phyloP scores from a whole-genome alignment of 2,888 invertebrate genomes.

The Cosmia trapezina region DNA sequence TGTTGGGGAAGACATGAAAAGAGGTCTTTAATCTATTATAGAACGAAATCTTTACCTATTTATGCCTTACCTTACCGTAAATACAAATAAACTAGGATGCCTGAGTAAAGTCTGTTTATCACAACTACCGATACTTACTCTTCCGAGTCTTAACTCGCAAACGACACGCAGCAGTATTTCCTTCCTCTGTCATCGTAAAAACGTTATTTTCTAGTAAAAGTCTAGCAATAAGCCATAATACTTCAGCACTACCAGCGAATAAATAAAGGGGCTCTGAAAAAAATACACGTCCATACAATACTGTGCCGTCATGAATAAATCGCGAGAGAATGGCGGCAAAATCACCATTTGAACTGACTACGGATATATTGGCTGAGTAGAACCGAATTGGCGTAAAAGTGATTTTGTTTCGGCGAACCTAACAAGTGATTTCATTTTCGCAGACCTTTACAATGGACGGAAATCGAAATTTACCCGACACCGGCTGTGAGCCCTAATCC shows the following conservation, averaged over 20 bases:
- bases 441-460: constrained; percentile 81
- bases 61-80: neutral
- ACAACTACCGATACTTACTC: constrained; percentile 34
- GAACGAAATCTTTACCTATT: neutral
- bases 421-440: constrained; percentile 81
- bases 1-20: neutral
- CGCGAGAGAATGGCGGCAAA: constrained; percentile 63
- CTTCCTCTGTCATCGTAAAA: constrained; percentile 53
- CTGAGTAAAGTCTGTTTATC: constrained; percentile 32
- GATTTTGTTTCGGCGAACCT: constrained; percentile 79
- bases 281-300: constrained; percentile 58
- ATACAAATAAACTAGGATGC: constrained; percentile 22
- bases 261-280: constrained; percentile 56
- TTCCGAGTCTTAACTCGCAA: constrained; percentile 36
- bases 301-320: constrained; percentile 64
- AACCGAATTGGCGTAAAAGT: constrained; percentile 81
- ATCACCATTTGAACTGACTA: constrained; percentile 69
- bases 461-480: constrained; percentile 81
- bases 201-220: constrained; percentile 53
- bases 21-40: neutral
- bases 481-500: constrained; percentile 78
- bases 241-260: constrained; percentile 50
- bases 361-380: constrained; percentile 74
- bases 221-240: constrained; percentile 61
- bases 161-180: constrained; percentile 50